Evolutionary conservation across 2,113 vertebrate genomes (phyloP).

Genomic region (Phalacrocorax pelagicus): DNA sequence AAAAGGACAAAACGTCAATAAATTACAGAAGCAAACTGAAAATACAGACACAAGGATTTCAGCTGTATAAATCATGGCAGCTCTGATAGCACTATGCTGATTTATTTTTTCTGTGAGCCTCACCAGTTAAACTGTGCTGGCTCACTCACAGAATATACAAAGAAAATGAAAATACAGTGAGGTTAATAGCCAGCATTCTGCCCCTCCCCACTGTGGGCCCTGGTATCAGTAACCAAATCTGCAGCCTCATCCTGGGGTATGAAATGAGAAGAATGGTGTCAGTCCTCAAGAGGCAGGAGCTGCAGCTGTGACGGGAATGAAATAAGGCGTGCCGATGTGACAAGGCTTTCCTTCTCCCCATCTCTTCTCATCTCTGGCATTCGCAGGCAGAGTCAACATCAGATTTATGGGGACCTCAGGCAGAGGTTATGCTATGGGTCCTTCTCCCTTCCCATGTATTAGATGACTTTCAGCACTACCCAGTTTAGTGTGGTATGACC

Average conservation of each 20-base stretch:
- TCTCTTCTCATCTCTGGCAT: neutral
- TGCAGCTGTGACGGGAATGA: constrained; percentile 4
- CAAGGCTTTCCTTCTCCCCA: neutral
- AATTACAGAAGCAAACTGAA: constrained; percentile 49
- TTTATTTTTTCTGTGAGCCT: constrained; percentile 39
- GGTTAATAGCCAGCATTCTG: neutral
- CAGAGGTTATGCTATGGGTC: neutral
- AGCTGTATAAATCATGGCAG: constrained; percentile 14
- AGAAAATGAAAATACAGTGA: neutral
- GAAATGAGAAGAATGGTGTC: neutral
- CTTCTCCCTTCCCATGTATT: neutral
- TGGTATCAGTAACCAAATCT: neutral
- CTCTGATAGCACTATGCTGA: neutral
- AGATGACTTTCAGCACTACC: neutral
- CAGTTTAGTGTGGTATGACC: neutral
- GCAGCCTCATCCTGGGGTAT: neutral
- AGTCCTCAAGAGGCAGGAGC: neutral
- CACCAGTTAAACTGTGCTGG: neutral
- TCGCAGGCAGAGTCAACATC: neutral
- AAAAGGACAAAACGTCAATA: constrained; percentile 50
- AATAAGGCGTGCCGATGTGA: neutral
- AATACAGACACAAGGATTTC: constrained; percentile 10
- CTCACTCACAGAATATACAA: neutral
- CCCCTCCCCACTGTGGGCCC: neutral
- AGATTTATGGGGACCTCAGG: neutral